Conservation (phyloP, 2,113 vertebrate species). For the Tautogolabrus adspersus region DNA sequence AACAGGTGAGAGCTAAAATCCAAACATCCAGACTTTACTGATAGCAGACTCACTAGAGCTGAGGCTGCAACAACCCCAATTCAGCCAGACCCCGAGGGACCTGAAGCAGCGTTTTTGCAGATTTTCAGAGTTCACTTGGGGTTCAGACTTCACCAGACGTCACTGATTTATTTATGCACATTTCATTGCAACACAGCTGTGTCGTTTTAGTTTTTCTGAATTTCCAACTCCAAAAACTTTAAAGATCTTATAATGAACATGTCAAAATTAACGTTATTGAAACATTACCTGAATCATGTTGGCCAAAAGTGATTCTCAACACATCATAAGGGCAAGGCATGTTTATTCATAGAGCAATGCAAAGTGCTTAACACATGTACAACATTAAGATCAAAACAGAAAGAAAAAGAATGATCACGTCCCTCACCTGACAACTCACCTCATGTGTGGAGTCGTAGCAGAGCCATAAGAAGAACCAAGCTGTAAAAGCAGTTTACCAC, state of each 20-base stretch:
- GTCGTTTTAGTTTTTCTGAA: background rate
- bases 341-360: too few relatives aligned
- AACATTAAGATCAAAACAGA: too few relatives aligned
- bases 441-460: too few relatives aligned
- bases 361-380: too few relatives aligned
- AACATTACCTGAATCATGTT: background rate
- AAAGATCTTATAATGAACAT: background rate
- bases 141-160: background rate
- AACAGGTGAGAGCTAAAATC: constrained; percentile 80
- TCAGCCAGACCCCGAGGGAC: background rate
- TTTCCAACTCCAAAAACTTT: background rate
- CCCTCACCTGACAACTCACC: too few relatives aligned
- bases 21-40: background rate
- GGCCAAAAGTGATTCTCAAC: too few relatives aligned
- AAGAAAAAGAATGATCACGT: too few relatives aligned
- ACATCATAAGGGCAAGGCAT: too few relatives aligned
- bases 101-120: background rate
- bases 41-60: background rate
- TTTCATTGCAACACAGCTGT: background rate
- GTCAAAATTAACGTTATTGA: background rate
- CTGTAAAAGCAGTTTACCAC: too few relatives aligned
- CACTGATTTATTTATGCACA: background rate
- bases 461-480: too few relatives aligned
- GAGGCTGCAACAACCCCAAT: background rate
- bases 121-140: background rate